Evolutionary conservation across 1,140 invertebrate species (phyloP).

Genomic region (Ylistrum balloti): DNA sequence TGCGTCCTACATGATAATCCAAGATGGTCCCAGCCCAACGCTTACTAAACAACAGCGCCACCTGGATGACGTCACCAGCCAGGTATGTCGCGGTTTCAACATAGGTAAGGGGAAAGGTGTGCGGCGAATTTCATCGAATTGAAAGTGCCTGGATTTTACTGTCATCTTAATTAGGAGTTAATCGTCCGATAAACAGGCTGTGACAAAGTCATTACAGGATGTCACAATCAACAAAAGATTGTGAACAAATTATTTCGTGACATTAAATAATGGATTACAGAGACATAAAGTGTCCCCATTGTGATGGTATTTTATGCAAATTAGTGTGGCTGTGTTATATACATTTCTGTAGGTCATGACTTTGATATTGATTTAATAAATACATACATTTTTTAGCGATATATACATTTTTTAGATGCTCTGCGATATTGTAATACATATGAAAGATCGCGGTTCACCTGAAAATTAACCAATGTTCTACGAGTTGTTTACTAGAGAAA

Average conservation of each 20-base stretch:
- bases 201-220: neutral
- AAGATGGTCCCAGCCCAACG: constrained; percentile 30
- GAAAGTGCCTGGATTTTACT: neutral
- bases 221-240: neutral
- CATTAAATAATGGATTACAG: neutral
- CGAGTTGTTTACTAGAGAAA: too few species aligned
- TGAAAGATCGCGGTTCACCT: too few species aligned
- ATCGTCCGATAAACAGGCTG: constrained; percentile 3
- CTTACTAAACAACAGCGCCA: constrained; percentile 37
- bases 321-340: too few species aligned
- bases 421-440: too few species aligned
- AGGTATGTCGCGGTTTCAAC: constrained; percentile 2
- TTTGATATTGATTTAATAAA: too few species aligned
- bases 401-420: too few species aligned
- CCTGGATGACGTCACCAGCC: constrained; percentile 28
- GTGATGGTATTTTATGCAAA: too few species aligned
- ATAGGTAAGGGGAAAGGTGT: constrained; percentile 7
- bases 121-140: neutral
- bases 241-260: neutral
- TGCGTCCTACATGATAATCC: constrained; percentile 37
- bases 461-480: too few species aligned
- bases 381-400: too few species aligned
- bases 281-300: neutral
- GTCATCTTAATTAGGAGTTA: neutral
- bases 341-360: too few species aligned